Conservation (phyloP, 1,140 invertebrate genomes). For the Alviniconcha marisindica region DNA sequence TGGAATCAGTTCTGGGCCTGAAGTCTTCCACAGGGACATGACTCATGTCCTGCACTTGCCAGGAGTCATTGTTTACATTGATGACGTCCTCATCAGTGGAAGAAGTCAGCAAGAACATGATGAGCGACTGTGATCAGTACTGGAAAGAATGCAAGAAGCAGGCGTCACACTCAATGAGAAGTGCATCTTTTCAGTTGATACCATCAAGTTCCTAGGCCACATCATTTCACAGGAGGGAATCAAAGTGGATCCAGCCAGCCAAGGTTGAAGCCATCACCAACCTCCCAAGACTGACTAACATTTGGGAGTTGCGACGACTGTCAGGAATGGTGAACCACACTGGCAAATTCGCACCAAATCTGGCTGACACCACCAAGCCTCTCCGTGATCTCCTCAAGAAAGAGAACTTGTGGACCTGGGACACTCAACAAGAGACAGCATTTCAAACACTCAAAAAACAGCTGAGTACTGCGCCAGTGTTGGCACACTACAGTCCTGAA, state of each 20-base stretch:
- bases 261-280: constrained; percentile 19
- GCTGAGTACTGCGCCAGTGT: background rate
- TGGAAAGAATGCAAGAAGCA: background rate
- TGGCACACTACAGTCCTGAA: background rate
- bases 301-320: too few species aligned
- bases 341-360: background rate
- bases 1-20: background rate
- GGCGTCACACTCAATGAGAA: background rate
- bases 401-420: background rate
- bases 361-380: constrained; percentile 13
- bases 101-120: constrained; percentile 23
- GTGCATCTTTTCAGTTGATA: background rate
- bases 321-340: constrained; percentile 17
- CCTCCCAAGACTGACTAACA: background rate
- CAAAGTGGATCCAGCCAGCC: background rate
- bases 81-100: background rate
- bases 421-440: constrained; percentile 2
- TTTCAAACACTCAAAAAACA: background rate
- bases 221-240: background rate
- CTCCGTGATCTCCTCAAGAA: constrained; percentile 26
- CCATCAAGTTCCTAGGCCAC: constrained; percentile 14
- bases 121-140: background rate
- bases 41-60: background rate
- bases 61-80: background rate
- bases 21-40: constrained; percentile 9